phyloP scores from a whole-genome alignment of 2,113 vertebrate species.

The Notarius quadriscutis region DNA sequence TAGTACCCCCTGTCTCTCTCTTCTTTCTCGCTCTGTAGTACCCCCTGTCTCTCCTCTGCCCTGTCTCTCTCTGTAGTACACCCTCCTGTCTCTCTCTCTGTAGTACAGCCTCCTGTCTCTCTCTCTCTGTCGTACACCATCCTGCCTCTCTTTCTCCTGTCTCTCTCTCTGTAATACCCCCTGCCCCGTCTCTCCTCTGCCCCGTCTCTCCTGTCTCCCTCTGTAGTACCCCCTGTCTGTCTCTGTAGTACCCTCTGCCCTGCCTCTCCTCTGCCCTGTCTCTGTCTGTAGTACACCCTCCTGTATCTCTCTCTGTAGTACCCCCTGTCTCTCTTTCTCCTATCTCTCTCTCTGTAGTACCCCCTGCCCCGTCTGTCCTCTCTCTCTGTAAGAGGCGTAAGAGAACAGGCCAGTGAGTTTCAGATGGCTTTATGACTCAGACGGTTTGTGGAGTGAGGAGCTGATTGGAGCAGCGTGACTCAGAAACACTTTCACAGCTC shows the following conservation, averaged over 20 bases:
- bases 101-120: not conserved
- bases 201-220: too few species aligned
- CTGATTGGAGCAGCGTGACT: not conserved
- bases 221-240: not conserved
- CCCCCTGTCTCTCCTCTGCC: not conserved
- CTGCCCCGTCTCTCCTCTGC: not conserved
- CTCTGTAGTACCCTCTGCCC: not conserved
- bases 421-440: conserved; percentile 20
- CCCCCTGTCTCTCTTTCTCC: too few species aligned
- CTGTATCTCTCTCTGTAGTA: not conserved
- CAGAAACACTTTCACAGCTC: conserved; percentile 17
- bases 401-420: not conserved
- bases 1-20: too few species aligned
- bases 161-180: not conserved
- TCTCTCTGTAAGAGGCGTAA: not conserved
- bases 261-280: not conserved
- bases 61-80: not conserved
- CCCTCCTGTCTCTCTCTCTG: not conserved
- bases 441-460: not conserved
- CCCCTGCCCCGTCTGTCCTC: not conserved
- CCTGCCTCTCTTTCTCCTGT: not conserved
- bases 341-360: too few species aligned
- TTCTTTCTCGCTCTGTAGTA: too few species aligned
- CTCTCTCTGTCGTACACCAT: not conserved
- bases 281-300: not conserved